A percentile compares a stretch with the other conserved stretches of the same genome.
phyloP scores from a whole-genome alignment of 2,888 invertebrate genomes.

The Leucoma salicis region DNA sequence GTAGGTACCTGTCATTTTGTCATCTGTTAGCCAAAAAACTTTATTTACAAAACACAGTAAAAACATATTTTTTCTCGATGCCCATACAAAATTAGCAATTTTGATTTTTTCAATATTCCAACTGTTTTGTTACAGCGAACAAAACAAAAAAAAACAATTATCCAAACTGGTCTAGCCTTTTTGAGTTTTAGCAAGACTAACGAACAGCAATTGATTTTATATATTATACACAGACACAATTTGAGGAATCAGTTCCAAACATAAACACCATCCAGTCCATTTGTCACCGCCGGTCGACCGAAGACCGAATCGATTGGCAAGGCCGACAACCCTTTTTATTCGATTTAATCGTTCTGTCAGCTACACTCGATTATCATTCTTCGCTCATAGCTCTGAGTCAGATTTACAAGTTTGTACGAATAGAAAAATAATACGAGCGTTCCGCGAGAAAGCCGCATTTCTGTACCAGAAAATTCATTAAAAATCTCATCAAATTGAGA shows the following conservation, averaged over 20 bases:
- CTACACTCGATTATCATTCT: background rate
- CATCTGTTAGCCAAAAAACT: no score
- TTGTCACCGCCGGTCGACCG: background rate
- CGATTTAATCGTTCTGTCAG: background rate
- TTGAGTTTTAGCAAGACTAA: conserved; percentile 21
- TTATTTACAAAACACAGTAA: no score
- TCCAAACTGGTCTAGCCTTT: conserved; percentile 35
- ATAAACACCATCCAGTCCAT: background rate
- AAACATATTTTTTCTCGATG: no score
- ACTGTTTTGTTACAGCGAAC: no score
- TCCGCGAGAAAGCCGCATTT: background rate
- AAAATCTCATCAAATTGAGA: background rate
- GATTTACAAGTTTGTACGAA: background rate
- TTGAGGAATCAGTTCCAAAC: no score
- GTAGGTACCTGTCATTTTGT: no score
- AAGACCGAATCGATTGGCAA: no score
- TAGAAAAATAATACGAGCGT: background rate
- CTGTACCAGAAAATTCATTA: background rate
- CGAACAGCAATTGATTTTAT: background rate
- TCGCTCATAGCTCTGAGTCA: background rate
- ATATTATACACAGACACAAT: no score
- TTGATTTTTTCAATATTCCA: no score
- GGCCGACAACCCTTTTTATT: background rate
- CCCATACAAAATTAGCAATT: no score
- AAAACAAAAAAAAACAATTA: no score